phyloP scores from a whole-genome alignment of 2,888 invertebrate species.

The Chalcosyrphus nemorum region DNA sequence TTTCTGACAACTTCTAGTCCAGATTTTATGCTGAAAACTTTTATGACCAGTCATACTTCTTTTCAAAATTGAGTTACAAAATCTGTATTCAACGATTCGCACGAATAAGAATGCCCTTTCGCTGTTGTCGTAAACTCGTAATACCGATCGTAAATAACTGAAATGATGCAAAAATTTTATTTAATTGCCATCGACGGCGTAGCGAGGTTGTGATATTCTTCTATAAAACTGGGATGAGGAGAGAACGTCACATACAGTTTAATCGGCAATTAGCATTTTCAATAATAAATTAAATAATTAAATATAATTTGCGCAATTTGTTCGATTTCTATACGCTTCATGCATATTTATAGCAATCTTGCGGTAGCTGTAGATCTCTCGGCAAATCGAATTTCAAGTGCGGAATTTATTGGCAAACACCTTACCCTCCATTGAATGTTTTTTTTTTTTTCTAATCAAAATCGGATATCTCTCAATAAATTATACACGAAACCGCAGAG shows the following conservation, averaged over 20 bases:
- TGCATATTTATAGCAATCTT: conserved; percentile 11
- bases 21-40: not conserved
- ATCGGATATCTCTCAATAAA: conserved; percentile 44
- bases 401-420: conserved; percentile 49
- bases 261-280: conserved; percentile 58
- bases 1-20: not conserved
- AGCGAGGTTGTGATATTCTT: not conserved
- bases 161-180: conserved; percentile 25
- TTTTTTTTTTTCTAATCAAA: conserved; percentile 40
- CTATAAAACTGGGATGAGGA: not conserved
- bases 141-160: conserved; percentile 2
- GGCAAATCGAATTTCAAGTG: conserved; percentile 49
- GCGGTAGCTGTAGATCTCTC: not conserved
- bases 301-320: conserved; percentile 64
- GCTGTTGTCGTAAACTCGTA: not conserved
- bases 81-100: not conserved
- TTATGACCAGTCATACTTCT: not conserved
- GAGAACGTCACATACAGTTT: conserved; percentile 41
- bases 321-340: conserved; percentile 7
- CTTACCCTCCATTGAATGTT: not conserved
- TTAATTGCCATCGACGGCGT: conserved; percentile 23
- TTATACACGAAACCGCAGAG: conserved; percentile 11
- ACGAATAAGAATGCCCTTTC: not conserved
- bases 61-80: not conserved
- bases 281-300: conserved; percentile 66